Conservation (phyloP, 2,888 invertebrate species). For the Rambutsinella grinnellia region DNA sequence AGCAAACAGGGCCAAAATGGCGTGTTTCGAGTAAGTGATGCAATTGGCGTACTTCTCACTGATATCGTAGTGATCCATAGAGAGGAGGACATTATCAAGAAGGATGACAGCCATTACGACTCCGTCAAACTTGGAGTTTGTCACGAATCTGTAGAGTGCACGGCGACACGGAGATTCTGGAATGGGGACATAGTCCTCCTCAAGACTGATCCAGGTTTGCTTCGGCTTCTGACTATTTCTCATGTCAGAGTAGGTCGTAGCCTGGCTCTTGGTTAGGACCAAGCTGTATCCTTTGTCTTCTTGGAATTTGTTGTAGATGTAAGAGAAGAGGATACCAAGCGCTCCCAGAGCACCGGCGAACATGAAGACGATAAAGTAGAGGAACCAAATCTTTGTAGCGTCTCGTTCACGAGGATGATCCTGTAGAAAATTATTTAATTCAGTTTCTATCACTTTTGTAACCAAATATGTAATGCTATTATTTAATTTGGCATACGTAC, state of each 20-base stretch:
- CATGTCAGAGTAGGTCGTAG: constrained; percentile 2
- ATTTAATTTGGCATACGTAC: no score
- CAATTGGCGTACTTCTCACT: not conserved
- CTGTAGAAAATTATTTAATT: constrained; percentile 16
- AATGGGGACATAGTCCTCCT: constrained; percentile 37
- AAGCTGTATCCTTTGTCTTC: constrained; percentile 31
- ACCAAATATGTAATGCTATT: no score
- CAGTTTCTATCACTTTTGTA: no score
- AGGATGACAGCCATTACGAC: constrained; percentile 35
- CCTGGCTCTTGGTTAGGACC: constrained; percentile 29
- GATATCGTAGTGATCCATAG: constrained; percentile 36
- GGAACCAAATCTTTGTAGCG: constrained; percentile 22
- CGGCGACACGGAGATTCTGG: constrained; percentile 13
- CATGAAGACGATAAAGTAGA: constrained; percentile 31
- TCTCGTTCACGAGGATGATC: constrained; percentile 18
- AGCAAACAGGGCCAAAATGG: constrained; percentile 19
- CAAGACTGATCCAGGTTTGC: constrained; percentile 15
- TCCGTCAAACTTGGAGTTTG: constrained; percentile 41
- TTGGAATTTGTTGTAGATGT: constrained; percentile 30
- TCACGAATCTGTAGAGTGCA: constrained; percentile 37
- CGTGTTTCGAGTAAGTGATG: not conserved
- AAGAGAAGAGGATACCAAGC: constrained; percentile 30
- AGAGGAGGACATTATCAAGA: constrained; percentile 32
- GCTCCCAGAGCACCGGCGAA: constrained; percentile 32
- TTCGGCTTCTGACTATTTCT: constrained; percentile 1